These are phyloP conservation scores for Xiphophorus hellerii DNA, from an alignment of 2,113 vertebrate genomes.

Conservation along the genomic window DNA sequence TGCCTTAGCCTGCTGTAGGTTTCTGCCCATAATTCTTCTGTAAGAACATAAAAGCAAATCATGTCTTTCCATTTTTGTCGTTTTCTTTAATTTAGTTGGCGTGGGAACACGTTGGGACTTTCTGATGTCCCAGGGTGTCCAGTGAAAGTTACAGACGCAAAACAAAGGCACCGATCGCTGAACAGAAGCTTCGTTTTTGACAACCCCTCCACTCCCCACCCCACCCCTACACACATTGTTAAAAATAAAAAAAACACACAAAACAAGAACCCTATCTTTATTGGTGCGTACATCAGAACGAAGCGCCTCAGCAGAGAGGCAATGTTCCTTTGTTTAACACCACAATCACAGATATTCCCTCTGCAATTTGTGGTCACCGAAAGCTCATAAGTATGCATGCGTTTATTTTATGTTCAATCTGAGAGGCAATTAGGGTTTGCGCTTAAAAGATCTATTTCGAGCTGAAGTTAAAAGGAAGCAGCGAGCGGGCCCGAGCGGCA, in stretches of 20 bases:
- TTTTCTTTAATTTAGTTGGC: neutral
- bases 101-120: neutral
- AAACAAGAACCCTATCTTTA: constrained; percentile 42
- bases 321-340: constrained; percentile 41
- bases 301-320: constrained; percentile 2
- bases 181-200: neutral
- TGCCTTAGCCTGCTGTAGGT: neutral
- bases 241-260: neutral
- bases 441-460: constrained; percentile 1
- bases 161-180: neutral
- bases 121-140: neutral
- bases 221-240: constrained; percentile 3
- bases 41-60: neutral
- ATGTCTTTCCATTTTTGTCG: neutral
- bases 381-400: constrained; percentile 31
- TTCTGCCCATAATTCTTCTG: neutral
- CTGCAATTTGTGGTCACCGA: constrained; percentile 43
- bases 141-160: neutral
- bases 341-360: constrained; percentile 39
- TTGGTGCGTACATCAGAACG: constrained; percentile 20
- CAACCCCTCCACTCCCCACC: too few species aligned
- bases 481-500: neutral
- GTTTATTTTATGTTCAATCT: constrained; percentile 27
- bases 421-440: neutral
- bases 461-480: neutral